Percentiles rank a stretch among this genome's conserved stretches.
These are phyloP conservation scores for Pyrgus malvae DNA, from an alignment of 2,888 invertebrate species.

Conservation along the genomic window DNA sequence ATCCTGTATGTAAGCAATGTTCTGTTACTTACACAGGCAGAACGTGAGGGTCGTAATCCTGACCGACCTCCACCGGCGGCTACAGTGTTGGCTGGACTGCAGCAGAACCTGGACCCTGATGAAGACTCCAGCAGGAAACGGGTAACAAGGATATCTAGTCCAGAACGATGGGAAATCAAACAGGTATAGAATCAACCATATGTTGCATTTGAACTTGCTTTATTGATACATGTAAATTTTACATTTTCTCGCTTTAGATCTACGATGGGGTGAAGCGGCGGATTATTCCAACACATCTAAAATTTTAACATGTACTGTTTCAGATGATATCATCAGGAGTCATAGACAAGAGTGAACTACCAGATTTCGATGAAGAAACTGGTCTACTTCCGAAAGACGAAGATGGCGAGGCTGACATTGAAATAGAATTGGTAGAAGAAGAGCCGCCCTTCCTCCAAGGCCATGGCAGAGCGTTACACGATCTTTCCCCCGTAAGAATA, in stretches of 20 bases:
- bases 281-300: too few relatives aligned
- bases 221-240: background rate
- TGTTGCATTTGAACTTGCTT: too few relatives aligned
- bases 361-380: constrained; percentile 98
- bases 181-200: constrained; percentile 86
- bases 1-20: background rate
- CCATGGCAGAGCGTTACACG: constrained; percentile 94
- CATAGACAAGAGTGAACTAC: constrained; percentile 95
- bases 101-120: constrained; percentile 85
- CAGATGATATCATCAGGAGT: constrained; percentile 96
- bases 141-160: constrained; percentile 96
- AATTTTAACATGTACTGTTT: background rate
- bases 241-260: too few relatives aligned
- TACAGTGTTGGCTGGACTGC: constrained; percentile 78
- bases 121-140: constrained; percentile 91
- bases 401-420: constrained; percentile 98
- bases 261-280: too few relatives aligned
- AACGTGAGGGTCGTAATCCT: constrained; percentile 92
- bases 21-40: constrained; percentile 59
- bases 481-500: constrained; percentile 96
- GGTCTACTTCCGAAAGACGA: constrained; percentile 95
- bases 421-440: constrained; percentile 99
- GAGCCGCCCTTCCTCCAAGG: constrained; percentile 98
- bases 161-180: constrained; percentile 98
- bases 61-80: constrained; percentile 90